phyloP scores from a whole-genome alignment of 2,888 invertebrate species.

The Bibio marci region DNA sequence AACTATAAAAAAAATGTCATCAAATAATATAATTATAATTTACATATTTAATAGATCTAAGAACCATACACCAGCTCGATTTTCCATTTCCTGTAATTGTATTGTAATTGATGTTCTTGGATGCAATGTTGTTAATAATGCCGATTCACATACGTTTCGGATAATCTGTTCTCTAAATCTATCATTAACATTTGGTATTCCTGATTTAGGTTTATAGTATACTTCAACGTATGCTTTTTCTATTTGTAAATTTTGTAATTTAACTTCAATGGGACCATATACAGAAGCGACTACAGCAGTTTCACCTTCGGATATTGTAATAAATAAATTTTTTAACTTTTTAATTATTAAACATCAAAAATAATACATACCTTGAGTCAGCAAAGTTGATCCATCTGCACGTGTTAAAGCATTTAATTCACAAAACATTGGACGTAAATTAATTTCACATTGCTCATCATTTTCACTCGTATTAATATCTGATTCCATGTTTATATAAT shows the following conservation, averaged over 20 bases:
- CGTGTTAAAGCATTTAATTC: conserved; percentile 54
- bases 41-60: background rate
- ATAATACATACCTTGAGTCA: conserved; percentile 48
- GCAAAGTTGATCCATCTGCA: conserved; percentile 62
- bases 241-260: conserved; percentile 53
- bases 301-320: conserved; percentile 38
- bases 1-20: conserved; percentile 28
- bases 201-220: conserved; percentile 56
- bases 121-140: conserved; percentile 50
- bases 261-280: conserved; percentile 71
- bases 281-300: conserved; percentile 61
- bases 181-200: conserved; percentile 51
- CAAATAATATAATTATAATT: conserved; percentile 1
- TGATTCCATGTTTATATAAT: too few species aligned
- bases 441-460: too few species aligned
- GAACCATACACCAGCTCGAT: conserved; percentile 42
- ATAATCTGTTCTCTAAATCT: conserved; percentile 59
- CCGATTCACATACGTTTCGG: conserved; percentile 57
- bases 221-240: conserved; percentile 69
- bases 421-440: conserved; percentile 37
- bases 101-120: conserved; percentile 66
- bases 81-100: conserved; percentile 73
- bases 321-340: too few species aligned
- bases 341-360: conserved; percentile 7
- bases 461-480: too few species aligned